Percentiles rank a stretch among this genome's conserved stretches.
Evolutionary conservation across 2,888 invertebrate genomes (phyloP).

Genomic region (Erebia aethiops): DNA sequence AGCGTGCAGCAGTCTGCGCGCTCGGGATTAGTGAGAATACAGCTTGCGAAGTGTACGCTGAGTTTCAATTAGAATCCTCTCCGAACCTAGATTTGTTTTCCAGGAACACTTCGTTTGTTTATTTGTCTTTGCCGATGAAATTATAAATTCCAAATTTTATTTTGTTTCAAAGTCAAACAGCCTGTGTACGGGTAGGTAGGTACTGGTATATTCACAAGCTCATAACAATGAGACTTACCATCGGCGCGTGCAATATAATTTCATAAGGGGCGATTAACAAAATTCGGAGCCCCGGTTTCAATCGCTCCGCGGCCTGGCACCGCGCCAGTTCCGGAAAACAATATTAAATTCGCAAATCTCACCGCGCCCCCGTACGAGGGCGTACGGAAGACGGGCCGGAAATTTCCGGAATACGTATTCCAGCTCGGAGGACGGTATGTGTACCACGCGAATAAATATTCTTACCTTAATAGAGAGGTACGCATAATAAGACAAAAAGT

Average conservation of each 20-base stretch:
- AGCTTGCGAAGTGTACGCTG: no score
- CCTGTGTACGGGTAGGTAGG: neutral
- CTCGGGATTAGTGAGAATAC: no score
- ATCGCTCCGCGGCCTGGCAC: constrained; percentile 39
- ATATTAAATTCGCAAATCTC: constrained; percentile 45
- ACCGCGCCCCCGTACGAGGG: neutral
- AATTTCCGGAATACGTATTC: constrained; percentile 1
- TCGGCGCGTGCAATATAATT: constrained; percentile 23
- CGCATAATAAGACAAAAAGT: no score
- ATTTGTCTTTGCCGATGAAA: no score
- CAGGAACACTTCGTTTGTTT: no score
- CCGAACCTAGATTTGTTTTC: no score
- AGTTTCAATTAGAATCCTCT: no score
- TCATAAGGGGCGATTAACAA: constrained; percentile 35
- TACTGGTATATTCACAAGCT: neutral
- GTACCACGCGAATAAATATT: no score
- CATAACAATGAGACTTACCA: constrained; percentile 17
- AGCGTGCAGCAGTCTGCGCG: no score
- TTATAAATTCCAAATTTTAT: no score
- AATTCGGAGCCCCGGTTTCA: constrained; percentile 36
- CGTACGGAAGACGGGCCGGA: constrained; percentile 8
- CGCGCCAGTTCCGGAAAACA: constrained; percentile 37
- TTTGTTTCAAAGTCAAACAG: neutral
- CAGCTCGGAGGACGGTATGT: no score
- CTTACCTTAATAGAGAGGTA: no score